Evolutionary conservation across 2,888 invertebrate genomes (phyloP), one percentile per base, ranked within the genome.

Genomic region (Thera britannica): DNA sequence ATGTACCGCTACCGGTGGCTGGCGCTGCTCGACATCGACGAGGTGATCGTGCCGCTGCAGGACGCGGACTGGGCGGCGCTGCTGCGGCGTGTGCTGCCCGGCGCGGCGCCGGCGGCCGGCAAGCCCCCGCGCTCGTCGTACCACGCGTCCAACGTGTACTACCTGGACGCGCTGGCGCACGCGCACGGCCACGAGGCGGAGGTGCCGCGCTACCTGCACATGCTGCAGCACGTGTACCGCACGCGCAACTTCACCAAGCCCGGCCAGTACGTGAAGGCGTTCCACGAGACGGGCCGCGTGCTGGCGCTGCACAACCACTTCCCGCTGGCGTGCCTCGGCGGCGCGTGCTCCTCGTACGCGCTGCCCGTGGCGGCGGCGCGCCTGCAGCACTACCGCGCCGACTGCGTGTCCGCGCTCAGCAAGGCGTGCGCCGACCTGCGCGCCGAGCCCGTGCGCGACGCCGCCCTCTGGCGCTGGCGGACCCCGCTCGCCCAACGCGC

Each of bases 231-330:
- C 91, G 98, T 98, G 56, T 97, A 97, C 87, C 95, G 98, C 65
- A 97, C 98, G 75, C 96, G 96, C 84, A 98, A 98, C 92, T 98
- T 97, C 91, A 98, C 98, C 6, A 98, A 98, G 88, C 98, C 98
- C 5, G 97, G 98, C 78, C 97, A 97, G 89, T 98, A 98, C 90
- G 97, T 98, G 74, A 98, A 98, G 90, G 98, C 98, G 88, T 98
- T 98, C 94, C 98, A 98, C 90, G 97, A 98, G 91, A 97, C 98
- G 46, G 97, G 97, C 80, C 96, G 97, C 79, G 98, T 98, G 62
- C 94, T 98, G 59, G 97, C 97, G 48, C 94, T 98, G 73, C 98
- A 98, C 94, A 98, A 98, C 90, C 98, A 98, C 89, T 98, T 98
- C 86, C 98, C 98, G 49, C 90, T 98, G 76, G 97, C 97, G 68